Conservation (phyloP, 2,113 vertebrate species). For the Benthochromis sp. region DNA sequence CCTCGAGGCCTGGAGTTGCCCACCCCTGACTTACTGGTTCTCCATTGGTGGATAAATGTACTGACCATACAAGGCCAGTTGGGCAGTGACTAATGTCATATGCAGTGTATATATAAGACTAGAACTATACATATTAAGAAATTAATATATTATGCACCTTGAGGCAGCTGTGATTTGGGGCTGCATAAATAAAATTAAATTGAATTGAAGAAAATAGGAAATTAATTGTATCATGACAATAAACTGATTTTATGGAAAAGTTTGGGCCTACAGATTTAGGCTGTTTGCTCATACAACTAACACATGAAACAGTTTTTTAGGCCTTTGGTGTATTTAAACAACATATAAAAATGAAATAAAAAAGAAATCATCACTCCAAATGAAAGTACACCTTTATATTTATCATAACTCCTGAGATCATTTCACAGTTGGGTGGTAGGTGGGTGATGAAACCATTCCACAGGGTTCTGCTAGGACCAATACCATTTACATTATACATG, state of each 20-base stretch:
- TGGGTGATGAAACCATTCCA: background rate
- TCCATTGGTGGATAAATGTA: background rate
- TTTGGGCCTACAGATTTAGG: background rate
- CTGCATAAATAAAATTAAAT: background rate
- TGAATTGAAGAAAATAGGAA: background rate
- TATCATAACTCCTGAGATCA: background rate
- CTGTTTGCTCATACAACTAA: background rate
- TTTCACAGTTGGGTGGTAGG: background rate
- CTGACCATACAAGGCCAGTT: background rate
- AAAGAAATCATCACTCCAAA: background rate
- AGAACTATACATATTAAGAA: background rate
- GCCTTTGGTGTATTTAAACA: background rate
- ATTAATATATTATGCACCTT: background rate
- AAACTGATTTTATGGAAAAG: background rate
- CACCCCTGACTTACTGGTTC: background rate
- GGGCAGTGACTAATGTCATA: background rate
- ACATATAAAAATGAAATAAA: background rate
- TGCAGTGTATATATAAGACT: background rate
- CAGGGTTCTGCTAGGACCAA: background rate
- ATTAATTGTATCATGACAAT: background rate
- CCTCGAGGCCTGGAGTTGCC: background rate
- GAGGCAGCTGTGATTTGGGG: background rate
- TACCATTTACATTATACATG: background rate
- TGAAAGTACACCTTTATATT: background rate
- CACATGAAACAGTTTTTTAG: background rate